These are phyloP conservation scores for Myathropa florea DNA, from an alignment of 2,888 invertebrate species.

Conservation along the genomic window DNA sequence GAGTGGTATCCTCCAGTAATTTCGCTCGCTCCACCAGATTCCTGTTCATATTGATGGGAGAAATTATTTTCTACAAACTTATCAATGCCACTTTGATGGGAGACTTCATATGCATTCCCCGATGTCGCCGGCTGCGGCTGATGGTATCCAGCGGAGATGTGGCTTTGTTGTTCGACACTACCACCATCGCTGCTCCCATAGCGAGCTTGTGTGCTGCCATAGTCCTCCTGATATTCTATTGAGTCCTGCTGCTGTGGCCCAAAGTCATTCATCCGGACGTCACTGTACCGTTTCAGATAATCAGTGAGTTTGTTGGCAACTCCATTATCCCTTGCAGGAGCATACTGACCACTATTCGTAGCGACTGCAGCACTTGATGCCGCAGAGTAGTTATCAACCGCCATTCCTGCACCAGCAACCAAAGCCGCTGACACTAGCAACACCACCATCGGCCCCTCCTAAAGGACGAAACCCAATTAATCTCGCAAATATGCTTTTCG, in stretches of 20 bases:
- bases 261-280: conserved; percentile 29
- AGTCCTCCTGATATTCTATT: conserved; percentile 33
- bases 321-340: conserved; percentile 73
- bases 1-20: not conserved
- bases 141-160: conserved; percentile 67
- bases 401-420: conserved; percentile 23
- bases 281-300: conserved; percentile 46
- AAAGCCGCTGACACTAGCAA: conserved; percentile 44
- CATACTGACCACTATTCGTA: conserved; percentile 75
- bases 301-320: conserved; percentile 65
- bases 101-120: conserved; percentile 45
- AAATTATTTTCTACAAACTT: conserved; percentile 78
- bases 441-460: conserved; percentile 33
- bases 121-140: conserved; percentile 46
- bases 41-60: conserved; percentile 76
- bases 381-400: conserved; percentile 39
- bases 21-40: conserved; percentile 73
- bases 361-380: conserved; percentile 62
- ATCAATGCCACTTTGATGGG: conserved; percentile 73
- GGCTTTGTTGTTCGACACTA: conserved; percentile 73
- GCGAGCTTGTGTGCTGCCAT: conserved; percentile 27
- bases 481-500: conserved; percentile 36
- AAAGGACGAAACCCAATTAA: conserved; percentile 21
- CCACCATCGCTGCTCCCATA: conserved; percentile 71
- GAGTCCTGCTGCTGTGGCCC: conserved; percentile 39